Evolutionary conservation across 2,113 vertebrate species (phyloP).

Genomic region (Uria aalge): DNA sequence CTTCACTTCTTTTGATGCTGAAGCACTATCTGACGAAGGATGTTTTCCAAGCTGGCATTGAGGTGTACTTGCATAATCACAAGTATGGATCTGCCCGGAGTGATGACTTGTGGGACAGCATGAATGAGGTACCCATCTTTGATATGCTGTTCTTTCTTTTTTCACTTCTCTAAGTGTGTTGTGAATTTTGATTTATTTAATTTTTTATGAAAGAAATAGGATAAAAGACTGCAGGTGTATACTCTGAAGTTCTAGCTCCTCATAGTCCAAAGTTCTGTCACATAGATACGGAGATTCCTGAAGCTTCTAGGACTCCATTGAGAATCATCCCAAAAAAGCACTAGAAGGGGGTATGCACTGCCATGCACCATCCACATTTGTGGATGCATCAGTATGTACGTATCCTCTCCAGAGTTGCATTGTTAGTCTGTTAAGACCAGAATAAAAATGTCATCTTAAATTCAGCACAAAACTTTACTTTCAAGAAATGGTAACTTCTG

Average conservation of each 20-base stretch:
- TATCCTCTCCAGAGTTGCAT: neutral
- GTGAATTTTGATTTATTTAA: neutral
- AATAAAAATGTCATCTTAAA: neutral
- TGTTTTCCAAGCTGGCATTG: slow-evolving; percentile 84
- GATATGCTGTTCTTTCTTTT: neutral
- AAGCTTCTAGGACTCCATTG: neutral
- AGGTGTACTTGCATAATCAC: slow-evolving; percentile 82
- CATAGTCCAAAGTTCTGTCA: neutral
- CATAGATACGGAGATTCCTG: neutral
- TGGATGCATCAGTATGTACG: neutral
- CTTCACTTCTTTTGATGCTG: slow-evolving; percentile 92
- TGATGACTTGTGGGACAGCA: slow-evolving; percentile 88
- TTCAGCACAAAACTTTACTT: neutral
- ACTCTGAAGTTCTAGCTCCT: neutral
- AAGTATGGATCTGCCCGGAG: slow-evolving; percentile 80
- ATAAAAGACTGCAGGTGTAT: neutral
- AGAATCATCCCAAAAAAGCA: neutral
- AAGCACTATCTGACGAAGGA: slow-evolving; percentile 81
- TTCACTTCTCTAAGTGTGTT: neutral
- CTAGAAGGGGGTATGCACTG: neutral
- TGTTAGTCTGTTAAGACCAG: neutral
- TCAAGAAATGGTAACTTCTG: rapidly evolving
- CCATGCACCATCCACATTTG: neutral
- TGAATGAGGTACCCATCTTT: slow-evolving; percentile 80
- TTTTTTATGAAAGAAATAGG: neutral